Percentiles rank a stretch among this genome's conserved stretches.
Conservation (phyloP, 2,113 vertebrate genomes). For the Lagopus leucura region DNA sequence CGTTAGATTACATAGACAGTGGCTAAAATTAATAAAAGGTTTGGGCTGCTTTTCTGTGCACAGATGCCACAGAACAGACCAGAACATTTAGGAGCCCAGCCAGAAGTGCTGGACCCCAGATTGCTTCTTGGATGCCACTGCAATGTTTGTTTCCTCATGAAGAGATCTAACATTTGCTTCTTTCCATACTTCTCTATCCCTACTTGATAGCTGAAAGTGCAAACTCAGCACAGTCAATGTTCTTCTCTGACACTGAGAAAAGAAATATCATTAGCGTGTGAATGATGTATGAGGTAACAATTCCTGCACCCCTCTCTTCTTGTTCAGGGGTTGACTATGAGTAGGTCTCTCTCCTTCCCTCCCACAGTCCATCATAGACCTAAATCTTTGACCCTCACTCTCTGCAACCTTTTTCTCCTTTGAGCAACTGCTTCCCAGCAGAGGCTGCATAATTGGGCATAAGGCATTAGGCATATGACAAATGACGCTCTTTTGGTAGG, state of each 20-base stretch:
- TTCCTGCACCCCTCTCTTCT: not conserved
- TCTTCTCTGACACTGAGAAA: not conserved
- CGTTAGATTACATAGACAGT: not conserved
- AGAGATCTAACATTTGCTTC: not conserved
- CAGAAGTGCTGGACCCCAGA: not conserved
- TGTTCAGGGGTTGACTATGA: not conserved
- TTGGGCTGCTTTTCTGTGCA: not conserved
- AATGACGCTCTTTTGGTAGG: slow-evolving; percentile 43
- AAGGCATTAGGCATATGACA: slow-evolving; percentile 37
- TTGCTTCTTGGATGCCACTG: not conserved
- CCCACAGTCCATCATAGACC: not conserved
- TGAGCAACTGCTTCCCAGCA: not conserved
- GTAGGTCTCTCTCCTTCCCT: not conserved
- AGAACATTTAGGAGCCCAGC: not conserved
- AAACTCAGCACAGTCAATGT: not conserved
- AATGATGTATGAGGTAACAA: not conserved
- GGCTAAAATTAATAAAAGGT: not conserved
- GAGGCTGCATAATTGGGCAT: slow-evolving; percentile 15
- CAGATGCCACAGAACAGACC: not conserved
- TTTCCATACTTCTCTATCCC: not conserved
- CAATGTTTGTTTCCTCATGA: not conserved
- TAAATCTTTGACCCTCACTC: slow-evolving; percentile 16
- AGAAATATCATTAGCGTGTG: not conserved
- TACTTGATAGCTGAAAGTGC: not conserved
- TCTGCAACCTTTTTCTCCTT: not conserved